phyloP scores from a whole-genome alignment of 2,888 invertebrate genomes.

The Hipparchia sbordonii region DNA sequence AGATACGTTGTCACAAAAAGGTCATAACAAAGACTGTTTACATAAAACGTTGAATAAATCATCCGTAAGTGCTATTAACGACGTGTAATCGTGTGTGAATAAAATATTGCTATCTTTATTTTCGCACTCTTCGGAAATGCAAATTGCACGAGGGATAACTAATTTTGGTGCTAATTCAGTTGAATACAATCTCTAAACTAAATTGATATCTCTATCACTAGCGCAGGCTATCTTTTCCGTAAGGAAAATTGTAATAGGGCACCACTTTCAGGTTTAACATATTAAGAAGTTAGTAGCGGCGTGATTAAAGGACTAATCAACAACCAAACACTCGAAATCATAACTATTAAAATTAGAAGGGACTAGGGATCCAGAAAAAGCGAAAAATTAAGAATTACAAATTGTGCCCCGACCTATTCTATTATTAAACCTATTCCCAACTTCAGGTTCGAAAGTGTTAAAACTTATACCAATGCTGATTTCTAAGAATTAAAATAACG shows the following conservation, averaged over 20 bases:
- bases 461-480: not conserved
- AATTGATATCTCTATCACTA: too few relatives aligned
- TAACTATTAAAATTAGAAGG: too few relatives aligned
- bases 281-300: too few relatives aligned
- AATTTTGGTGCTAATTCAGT: too few relatives aligned
- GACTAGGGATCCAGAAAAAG: not conserved
- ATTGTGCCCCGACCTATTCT: not conserved
- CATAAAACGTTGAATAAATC: constrained; percentile 5
- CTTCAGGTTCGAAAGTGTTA: not conserved
- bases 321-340: too few relatives aligned
- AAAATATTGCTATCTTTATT: not conserved
- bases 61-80: constrained; percentile 5
- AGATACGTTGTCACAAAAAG: not conserved
- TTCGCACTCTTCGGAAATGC: too few relatives aligned
- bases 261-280: too few relatives aligned
- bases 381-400: not conserved
- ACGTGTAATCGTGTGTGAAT: not conserved
- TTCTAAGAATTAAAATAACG: constrained; percentile 8
- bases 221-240: too few relatives aligned
- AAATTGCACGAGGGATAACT: too few relatives aligned
- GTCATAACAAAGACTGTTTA: not conserved
- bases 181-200: too few relatives aligned
- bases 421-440: not conserved
- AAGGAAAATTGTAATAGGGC: too few relatives aligned
- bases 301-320: too few relatives aligned